Conservation (phyloP, 2,888 invertebrate genomes). For the Linyphia triangularis region DNA sequence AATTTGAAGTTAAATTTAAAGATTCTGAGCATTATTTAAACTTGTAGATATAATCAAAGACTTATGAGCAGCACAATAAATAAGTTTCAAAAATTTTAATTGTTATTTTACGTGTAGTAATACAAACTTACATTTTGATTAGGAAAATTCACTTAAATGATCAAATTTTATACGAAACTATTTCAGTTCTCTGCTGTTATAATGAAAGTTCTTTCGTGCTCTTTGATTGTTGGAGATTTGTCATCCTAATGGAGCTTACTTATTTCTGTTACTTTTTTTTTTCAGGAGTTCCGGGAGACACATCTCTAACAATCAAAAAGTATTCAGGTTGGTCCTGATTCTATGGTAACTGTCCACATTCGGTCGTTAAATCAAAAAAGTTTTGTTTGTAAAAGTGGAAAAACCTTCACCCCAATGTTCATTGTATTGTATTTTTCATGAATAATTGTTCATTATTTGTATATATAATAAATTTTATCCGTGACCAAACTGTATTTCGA, state of each 20-base stretch:
- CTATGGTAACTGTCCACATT: not conserved
- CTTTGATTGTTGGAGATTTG: conserved; percentile 72
- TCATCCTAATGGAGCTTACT: conserved; percentile 42
- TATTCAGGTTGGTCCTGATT: conserved; percentile 74
- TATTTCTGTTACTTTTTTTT: conserved; percentile 39
- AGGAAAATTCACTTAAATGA: no score
- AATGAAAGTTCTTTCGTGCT: no score
- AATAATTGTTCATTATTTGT: conserved; percentile 54
- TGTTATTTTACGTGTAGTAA: no score
- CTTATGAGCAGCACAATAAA: no score
- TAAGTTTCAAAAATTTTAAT: no score
- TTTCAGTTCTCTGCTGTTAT: no score
- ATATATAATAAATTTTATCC: conserved; percentile 60
- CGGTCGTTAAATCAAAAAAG: not conserved
- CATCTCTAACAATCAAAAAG: conserved; percentile 75
- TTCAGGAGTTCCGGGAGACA: conserved; percentile 66
- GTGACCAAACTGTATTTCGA: not conserved
- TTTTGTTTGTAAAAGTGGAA: not conserved
- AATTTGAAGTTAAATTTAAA: no score
- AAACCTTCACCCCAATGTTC: conserved; percentile 22
- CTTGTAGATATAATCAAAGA: no score
- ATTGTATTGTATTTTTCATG: conserved; percentile 63
- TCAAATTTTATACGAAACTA: no score
- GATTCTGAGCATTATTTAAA: no score
- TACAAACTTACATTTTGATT: no score